Base-by-base conservation (phyloP, 2,888 invertebrate genomes). In the Drosophila mettleri region DNA sequence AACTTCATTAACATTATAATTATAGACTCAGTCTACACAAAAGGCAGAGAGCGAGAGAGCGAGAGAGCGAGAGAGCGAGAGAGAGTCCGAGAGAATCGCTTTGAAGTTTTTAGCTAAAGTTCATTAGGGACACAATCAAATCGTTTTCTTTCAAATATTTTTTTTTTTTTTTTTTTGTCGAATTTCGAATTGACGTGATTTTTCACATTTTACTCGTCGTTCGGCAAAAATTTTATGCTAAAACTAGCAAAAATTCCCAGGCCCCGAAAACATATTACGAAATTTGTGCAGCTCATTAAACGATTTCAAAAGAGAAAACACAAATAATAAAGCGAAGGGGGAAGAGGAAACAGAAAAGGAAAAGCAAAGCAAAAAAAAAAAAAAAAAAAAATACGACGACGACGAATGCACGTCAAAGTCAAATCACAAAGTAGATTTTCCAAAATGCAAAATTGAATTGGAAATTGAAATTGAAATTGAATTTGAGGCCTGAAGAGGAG, bases 211-310 rank as follows among this genome's bases (percentile, higher is more conserved):
- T 51, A 38, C 14, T 20, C 12, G 36, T 16, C 14, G 45, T 41
- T 49, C 31, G 36, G 34, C 29, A 48, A 20, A 48, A 45, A 49
- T 64, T 74, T 84, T 80, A 39, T 87, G 82, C 78, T 71, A 69
- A 80, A 83, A 74, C 66, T 78, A 81, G 83, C 88, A 78, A 71
- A 87, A 75, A 69, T 63, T 73, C 68, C 73, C 88, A 81, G 66
- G 69, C 67, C 68, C 46, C 20, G 4, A 65, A 52, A 41, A 22
- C 36, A 60, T 63, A 74, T 88, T 82, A 88, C 67, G 75, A 83
- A 81, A 88, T 82, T 75, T 80, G 74, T 77, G 78, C 71, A 77
- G 62, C 62, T 88, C 87, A 88, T 88, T 88, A 78, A 80, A 71
- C 76, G 67, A 86, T 79, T 73, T 88, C 87, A 88, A 88, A 88